A percentile compares a stretch with the other conserved stretches of the same genome.
Evolutionary conservation across 2,888 invertebrate genomes (phyloP).

Genomic region (Ligdia adustata): DNA sequence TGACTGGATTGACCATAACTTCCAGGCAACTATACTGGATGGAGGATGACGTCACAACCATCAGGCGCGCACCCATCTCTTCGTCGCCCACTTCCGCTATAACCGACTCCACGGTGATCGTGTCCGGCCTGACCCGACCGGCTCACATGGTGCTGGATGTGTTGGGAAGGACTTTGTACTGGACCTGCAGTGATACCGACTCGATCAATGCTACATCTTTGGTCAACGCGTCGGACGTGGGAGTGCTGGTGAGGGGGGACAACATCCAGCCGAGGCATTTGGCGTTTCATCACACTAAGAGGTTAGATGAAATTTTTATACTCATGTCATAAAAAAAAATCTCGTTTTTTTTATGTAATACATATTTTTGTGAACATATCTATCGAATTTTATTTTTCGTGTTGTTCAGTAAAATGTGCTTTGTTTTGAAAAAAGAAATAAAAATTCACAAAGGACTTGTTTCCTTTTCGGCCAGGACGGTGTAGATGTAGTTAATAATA

Average conservation of each 20-base stretch:
- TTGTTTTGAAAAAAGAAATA: no score
- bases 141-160: slow-evolving; percentile 95
- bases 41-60: slow-evolving; percentile 90
- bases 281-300: slow-evolving; percentile 92
- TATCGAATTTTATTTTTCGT: no score
- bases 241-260: slow-evolving; percentile 89
- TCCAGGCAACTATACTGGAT: slow-evolving; percentile 86
- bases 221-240: slow-evolving; percentile 85
- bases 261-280: slow-evolving; percentile 93
- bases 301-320: no score
- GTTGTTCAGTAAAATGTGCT: no score
- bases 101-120: slow-evolving; percentile 72
- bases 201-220: slow-evolving; percentile 95
- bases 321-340: no score
- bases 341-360: no score
- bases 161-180: slow-evolving; percentile 92
- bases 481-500: no score
- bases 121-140: slow-evolving; percentile 86
- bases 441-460: no score
- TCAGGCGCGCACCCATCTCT: slow-evolving; percentile 85
- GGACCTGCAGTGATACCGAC: slow-evolving; percentile 93
- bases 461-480: no score
- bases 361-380: no score
- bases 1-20: neutral
- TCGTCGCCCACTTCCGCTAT: slow-evolving; percentile 63